Evolutionary conservation across 2,888 invertebrate genomes (phyloP).

Genomic region (Drosophila antonietae): DNA sequence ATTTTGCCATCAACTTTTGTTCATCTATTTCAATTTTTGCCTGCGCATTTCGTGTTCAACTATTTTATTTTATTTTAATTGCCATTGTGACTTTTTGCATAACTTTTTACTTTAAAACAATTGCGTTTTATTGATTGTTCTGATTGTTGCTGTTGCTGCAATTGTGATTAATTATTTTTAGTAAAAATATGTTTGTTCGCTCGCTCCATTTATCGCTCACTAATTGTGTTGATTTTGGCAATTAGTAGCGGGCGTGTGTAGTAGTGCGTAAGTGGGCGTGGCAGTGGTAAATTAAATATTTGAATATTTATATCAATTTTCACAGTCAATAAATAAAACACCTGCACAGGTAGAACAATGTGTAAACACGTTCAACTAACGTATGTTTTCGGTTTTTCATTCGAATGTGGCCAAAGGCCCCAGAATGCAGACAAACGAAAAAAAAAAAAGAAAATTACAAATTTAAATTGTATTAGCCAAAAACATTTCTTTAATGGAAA

Average conservation of each 20-base stretch:
- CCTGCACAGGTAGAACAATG: constrained; percentile 42
- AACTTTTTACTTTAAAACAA: constrained; percentile 33
- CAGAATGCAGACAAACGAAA: constrained; percentile 4
- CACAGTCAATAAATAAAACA: constrained; percentile 59
- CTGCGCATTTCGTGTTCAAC: constrained; percentile 5
- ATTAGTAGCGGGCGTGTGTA: constrained; percentile 42
- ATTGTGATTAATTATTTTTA: constrained; percentile 62
- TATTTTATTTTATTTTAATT: constrained; percentile 13
- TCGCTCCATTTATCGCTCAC: not conserved
- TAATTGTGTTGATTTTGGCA: constrained; percentile 57
- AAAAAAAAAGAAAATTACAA: not conserved
- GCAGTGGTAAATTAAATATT: constrained; percentile 40
- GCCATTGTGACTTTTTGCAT: constrained; percentile 3
- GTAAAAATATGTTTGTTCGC: constrained; percentile 23
- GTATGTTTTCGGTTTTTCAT: constrained; percentile 53
- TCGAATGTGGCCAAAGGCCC: constrained; percentile 27
- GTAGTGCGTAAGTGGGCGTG: constrained; percentile 9
- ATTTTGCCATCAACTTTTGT: not conserved
- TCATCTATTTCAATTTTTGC: constrained; percentile 19
- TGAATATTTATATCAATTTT: constrained; percentile 60
- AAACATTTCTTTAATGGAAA: constrained; percentile 36
- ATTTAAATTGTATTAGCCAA: constrained; percentile 45
- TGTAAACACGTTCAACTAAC: constrained; percentile 52
- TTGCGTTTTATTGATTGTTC: constrained; percentile 31
- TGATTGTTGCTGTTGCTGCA: constrained; percentile 22